Conservation (phyloP, 2,797 vertebrate genomes). For the Uromys caudimaculatus region DNA sequence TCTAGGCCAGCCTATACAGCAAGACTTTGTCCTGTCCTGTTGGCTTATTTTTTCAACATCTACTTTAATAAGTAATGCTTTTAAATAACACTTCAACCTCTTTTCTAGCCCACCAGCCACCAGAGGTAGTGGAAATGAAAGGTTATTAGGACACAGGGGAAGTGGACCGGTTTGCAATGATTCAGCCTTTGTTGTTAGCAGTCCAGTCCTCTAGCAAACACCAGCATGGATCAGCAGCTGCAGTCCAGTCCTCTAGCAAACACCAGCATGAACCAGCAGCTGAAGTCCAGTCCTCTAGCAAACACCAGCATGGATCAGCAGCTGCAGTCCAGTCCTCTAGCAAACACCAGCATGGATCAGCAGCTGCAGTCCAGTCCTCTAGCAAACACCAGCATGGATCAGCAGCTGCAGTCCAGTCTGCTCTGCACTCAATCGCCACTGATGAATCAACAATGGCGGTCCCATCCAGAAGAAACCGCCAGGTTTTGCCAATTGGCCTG, state of each 20-base stretch:
- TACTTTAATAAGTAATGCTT: neutral
- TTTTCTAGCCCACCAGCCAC: neutral
- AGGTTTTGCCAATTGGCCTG: neutral
- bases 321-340: neutral
- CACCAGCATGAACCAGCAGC: neutral
- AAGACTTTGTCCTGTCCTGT: neutral
- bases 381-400: neutral
- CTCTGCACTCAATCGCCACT: neutral
- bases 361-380: too few relatives aligned
- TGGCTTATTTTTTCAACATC: neutral
- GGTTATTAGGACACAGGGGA: neutral
- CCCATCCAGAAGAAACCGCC: neutral
- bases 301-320: neutral
- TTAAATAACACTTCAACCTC: neutral
- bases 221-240: neutral
- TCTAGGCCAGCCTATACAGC: neutral
- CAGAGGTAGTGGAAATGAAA: neutral
- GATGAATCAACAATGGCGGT: neutral
- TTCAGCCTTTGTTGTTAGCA: neutral
- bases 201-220: neutral
- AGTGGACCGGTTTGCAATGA: neutral
- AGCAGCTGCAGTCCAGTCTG: neutral
- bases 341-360: too few relatives aligned
- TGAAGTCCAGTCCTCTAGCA: neutral
- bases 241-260: neutral